Percentiles rank a stretch among this genome's conserved stretches.
These are phyloP conservation scores for Erebia palarica DNA, from an alignment of 2,888 invertebrate genomes.

Conservation along the genomic window DNA sequence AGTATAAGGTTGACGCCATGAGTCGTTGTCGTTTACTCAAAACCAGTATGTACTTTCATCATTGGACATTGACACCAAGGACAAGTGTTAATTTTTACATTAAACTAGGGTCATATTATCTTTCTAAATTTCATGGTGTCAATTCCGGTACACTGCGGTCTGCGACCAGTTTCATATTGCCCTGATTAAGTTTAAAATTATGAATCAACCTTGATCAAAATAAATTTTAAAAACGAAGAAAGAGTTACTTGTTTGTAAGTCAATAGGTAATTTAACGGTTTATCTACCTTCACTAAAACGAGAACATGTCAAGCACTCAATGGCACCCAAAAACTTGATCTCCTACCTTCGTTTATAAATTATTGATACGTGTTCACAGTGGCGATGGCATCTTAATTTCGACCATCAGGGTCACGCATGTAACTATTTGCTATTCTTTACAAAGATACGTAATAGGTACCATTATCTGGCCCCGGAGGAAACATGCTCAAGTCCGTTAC, in stretches of 20 bases:
- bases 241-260: neutral
- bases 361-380: slow-evolving; percentile 31
- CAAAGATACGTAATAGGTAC: slow-evolving; percentile 57
- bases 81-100: too few relatives aligned
- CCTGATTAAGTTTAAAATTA: too few relatives aligned
- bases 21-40: too few relatives aligned
- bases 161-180: too few relatives aligned
- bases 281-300: slow-evolving; percentile 4
- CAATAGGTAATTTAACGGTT: slow-evolving; percentile 2
- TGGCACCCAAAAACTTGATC: slow-evolving; percentile 18
- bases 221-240: too few relatives aligned
- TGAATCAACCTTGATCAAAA: too few relatives aligned
- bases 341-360: slow-evolving; percentile 16
- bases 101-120: too few relatives aligned
- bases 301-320: neutral
- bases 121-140: too few relatives aligned
- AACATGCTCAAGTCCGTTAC: slow-evolving; percentile 76
- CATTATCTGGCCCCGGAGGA: slow-evolving; percentile 69
- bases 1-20: too few relatives aligned
- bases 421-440: slow-evolving; percentile 43
- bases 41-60: too few relatives aligned
- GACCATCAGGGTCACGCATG: slow-evolving; percentile 38
- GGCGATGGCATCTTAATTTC: slow-evolving; percentile 26
- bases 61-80: too few relatives aligned
- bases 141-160: too few relatives aligned